phyloP scores from a whole-genome alignment of 2,113 vertebrate species.

The Gila orcuttii region DNA sequence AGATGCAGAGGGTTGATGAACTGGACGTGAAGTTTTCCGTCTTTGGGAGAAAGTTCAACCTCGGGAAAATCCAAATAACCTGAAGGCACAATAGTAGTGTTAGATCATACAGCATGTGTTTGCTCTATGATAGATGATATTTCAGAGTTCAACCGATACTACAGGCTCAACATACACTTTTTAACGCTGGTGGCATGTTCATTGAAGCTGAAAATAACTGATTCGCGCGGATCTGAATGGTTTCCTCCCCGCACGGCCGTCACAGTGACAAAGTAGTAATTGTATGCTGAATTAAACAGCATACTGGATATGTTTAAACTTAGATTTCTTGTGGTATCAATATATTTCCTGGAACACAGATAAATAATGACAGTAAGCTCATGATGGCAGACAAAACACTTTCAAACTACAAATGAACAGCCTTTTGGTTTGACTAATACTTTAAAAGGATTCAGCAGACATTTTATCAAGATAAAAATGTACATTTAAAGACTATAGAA shows the following conservation, averaged over 20 bases:
- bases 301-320: slow-evolving; percentile 58
- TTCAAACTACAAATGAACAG: background rate
- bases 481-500: background rate
- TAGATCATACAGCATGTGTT: background rate
- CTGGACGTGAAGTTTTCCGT: background rate
- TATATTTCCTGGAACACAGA: slow-evolving; percentile 1
- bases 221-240: fast-evolving
- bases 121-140: background rate
- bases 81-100: slow-evolving; percentile 51
- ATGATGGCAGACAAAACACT: background rate
- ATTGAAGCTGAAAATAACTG: slow-evolving; percentile 48
- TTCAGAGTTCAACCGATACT: fast-evolving
- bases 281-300: background rate
- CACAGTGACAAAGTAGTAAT: background rate
- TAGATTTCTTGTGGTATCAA: background rate
- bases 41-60: background rate
- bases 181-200: fast-evolving
- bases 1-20: slow-evolving; percentile 65
- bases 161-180: slow-evolving; percentile 47
- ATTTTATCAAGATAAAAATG: background rate
- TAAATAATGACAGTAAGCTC: background rate
- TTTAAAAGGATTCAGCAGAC: background rate
- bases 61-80: slow-evolving; percentile 68
- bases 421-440: background rate
- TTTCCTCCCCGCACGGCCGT: slow-evolving; percentile 33